Evolutionary conservation across 2,888 invertebrate genomes (phyloP), one percentile per base, ranked within the genome.

Genomic region (Dynastes tityus): DNA sequence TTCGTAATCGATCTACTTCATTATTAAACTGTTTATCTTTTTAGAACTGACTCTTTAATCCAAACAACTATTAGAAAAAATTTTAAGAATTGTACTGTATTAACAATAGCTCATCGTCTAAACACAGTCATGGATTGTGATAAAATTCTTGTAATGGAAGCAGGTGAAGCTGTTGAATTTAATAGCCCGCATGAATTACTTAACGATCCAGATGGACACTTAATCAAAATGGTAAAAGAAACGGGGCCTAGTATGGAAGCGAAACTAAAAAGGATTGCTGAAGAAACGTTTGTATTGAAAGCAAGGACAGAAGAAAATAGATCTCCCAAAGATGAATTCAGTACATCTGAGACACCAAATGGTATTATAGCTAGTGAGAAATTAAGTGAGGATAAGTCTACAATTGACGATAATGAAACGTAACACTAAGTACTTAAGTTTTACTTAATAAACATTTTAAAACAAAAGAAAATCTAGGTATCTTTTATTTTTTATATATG

Each of bases 51-150:
- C 84, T 91, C 91, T 1, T 87, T 95, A 32, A 95, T 96, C 81
- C 95, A 96, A 85, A 90, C 90, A 49, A 94, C 95, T 3, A 95
- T 96, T 79, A 89, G 95, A 79, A 90, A 89, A 71, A 94, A 95
- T 86, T 96, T 96, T 85, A 91, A 90, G 3, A 90, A 92, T 16
- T 95, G 95, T 86, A 95, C 95, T 0, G 95, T 96, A 40, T 90
- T 96, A 58, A 96, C 95, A 0, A 94, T 96, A 68, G 96, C 96
- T 51, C 96, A 96, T 88, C 91, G 96, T 37, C 90, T 96, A 3
- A 93, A 96, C 84, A 96, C 96, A 0, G 93, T 96, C 70, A 95
- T 96, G 93, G 96, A 96, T 88, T 95, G 94, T 0, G 94, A 95
- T 89, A 91, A 92, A 88, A 92, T 95, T 81, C 84, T 92, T 80